These are phyloP conservation scores for Cossypha niveicapilla DNA, from an alignment of 2,797 vertebrate genomes.

Conservation along the genomic window DNA sequence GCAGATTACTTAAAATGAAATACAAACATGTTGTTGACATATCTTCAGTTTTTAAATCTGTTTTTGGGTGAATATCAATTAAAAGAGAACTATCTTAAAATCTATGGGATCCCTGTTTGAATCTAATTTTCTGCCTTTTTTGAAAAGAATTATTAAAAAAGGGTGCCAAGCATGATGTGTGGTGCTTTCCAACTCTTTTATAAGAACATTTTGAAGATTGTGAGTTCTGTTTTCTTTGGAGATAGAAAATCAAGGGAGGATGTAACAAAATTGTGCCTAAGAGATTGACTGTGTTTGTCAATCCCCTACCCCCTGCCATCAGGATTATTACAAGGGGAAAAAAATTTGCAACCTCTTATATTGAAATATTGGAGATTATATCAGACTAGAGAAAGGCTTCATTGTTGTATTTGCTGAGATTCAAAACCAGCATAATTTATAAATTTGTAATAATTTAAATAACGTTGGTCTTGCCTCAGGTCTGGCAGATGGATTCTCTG, in stretches of 20 bases:
- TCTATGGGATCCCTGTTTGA: not conserved
- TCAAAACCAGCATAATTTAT: not conserved
- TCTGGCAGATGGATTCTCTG: not conserved
- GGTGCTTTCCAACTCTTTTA: not conserved
- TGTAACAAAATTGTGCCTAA: not conserved
- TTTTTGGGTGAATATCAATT: not conserved
- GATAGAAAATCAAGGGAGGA: not conserved
- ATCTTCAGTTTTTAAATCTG: not conserved
- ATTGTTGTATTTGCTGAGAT: not conserved
- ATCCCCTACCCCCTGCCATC: fast-evolving
- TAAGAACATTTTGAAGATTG: not conserved
- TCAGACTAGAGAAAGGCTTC: not conserved
- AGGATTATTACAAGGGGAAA: not conserved
- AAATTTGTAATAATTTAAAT: not conserved
- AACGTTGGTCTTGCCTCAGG: not conserved
- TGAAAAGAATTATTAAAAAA: not conserved
- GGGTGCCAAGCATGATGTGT: not conserved
- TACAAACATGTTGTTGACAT: not conserved
- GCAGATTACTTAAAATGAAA: not conserved
- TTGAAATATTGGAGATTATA: not conserved
- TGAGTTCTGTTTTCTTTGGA: not conserved
- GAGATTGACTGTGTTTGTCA: not conserved
- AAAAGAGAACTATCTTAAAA: not conserved
- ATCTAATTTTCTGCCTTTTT: not conserved
- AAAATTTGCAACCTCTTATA: not conserved